These are phyloP conservation scores for Conops quadrifasciatus DNA, from an alignment of 2,888 invertebrate species.

Conservation along the genomic window DNA sequence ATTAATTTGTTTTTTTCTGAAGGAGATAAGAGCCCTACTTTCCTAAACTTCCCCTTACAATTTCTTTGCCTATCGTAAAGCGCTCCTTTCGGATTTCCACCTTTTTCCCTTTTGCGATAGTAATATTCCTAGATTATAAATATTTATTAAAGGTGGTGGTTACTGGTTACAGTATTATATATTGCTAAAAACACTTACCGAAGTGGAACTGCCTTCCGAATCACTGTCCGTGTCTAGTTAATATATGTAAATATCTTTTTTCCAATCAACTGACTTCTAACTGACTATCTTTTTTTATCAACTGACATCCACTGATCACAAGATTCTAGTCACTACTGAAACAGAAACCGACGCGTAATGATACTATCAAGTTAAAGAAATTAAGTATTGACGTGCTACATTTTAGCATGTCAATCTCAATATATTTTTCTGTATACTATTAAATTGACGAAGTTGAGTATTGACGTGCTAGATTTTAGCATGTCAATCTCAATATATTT, in stretches of 20 bases:
- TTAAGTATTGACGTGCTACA: neutral
- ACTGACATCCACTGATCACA: too few species aligned
- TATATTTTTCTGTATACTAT: neutral
- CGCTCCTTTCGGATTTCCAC: constrained; percentile 13
- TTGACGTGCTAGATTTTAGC: neutral
- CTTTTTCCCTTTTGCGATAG: constrained; percentile 11
- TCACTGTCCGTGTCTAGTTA: neutral
- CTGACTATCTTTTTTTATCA: neutral
- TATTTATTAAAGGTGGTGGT: too few species aligned
- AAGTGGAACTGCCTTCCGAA: neutral
- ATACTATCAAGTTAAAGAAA: neutral
- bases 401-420: neutral
- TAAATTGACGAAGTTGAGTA: neutral
- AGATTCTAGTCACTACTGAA: too few species aligned
- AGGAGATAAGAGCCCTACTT: constrained; percentile 3
- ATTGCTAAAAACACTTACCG: neutral
- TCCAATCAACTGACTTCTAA: too few species aligned
- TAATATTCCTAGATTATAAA: neutral
- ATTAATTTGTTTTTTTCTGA: neutral
- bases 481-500: neutral
- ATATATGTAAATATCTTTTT: neutral
- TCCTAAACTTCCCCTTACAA: neutral
- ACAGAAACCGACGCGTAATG: too few species aligned
- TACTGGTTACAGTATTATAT: too few species aligned
- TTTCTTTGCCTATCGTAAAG: constrained; percentile 12